A percentile compares a stretch with the other conserved stretches of the same genome.
phyloP scores from a whole-genome alignment of 2,888 invertebrate species.

The Drosophila subsilvestris region DNA sequence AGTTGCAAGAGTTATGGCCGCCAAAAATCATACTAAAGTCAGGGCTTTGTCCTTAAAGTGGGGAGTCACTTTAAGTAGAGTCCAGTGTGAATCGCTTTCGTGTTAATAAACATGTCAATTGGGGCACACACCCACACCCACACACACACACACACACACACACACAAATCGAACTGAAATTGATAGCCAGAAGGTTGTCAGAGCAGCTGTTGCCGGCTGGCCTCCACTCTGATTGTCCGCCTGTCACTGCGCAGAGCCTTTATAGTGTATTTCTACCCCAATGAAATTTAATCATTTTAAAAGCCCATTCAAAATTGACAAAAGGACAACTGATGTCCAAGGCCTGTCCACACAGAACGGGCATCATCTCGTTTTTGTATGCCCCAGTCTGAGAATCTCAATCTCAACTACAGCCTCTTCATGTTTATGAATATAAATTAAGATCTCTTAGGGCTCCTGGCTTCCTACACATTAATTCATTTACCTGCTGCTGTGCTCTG shows the following conservation, averaged over 20 bases:
- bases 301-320: constrained; percentile 68
- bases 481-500: constrained; percentile 59
- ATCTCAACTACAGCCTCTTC: constrained; percentile 17
- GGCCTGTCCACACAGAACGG: constrained; percentile 11
- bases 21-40: constrained; percentile 1
- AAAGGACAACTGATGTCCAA: constrained; percentile 56
- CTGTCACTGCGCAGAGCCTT: constrained; percentile 22
- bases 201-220: constrained; percentile 17
- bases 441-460: constrained; percentile 31
- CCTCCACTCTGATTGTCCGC: constrained; percentile 1
- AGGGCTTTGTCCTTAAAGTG: constrained; percentile 22
- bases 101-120: constrained; percentile 46
- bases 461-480: constrained; percentile 65
- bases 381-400: constrained; percentile 18
- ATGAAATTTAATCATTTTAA: constrained; percentile 76
- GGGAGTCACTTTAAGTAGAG: constrained; percentile 16
- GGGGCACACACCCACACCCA: constrained; percentile 4
- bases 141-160: too few species aligned
- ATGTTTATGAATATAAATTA: constrained; percentile 68
- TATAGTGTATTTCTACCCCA: constrained; percentile 53
- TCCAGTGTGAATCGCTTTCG: constrained; percentile 32
- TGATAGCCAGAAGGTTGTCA: constrained; percentile 42
- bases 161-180: constrained; percentile 47
- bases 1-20: constrained; percentile 63
- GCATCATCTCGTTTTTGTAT: background rate